A percentile compares a stretch with the other conserved stretches of the same genome.
Conservation (phyloP, 2,797 vertebrate genomes). For the Amblyopsis hoosieri region DNA sequence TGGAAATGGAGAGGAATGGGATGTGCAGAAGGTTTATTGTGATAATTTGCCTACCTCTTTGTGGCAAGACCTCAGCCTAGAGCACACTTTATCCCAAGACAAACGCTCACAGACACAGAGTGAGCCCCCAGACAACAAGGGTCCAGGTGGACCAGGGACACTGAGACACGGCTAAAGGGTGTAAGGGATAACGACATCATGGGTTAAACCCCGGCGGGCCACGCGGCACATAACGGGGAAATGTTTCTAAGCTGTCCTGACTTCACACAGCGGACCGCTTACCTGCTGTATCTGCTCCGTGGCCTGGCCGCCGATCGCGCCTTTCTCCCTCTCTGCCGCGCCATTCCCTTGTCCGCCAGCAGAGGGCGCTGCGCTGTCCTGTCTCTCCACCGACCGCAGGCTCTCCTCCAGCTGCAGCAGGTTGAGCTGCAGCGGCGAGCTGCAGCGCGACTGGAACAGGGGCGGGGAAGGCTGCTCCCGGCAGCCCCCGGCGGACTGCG, state of each 20-base stretch:
- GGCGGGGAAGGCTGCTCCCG: conserved; percentile 79
- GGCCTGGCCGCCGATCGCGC: conserved; percentile 41
- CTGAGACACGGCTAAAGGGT: conserved; percentile 76
- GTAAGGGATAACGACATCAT: conserved; percentile 74
- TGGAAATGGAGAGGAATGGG: conserved; percentile 48
- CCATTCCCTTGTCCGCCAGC: conserved; percentile 56
- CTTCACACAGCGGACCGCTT: conserved; percentile 56
- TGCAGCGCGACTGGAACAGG: conserved; percentile 90
- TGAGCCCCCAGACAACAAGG: conserved; percentile 64
- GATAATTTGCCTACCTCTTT: conserved; percentile 72
- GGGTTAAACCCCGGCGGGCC: conserved; percentile 62
- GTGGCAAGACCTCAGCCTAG: conserved; percentile 68
- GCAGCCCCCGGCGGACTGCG: conserved; percentile 65
- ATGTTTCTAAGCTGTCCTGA: conserved; percentile 56
- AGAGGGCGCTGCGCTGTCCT: conserved; percentile 58
- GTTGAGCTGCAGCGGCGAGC: conserved; percentile 91
- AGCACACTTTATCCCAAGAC: conserved; percentile 77
- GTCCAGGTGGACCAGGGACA: conserved; percentile 72
- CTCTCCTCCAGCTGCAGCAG: conserved; percentile 90
- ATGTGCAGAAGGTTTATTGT: conserved; percentile 55
- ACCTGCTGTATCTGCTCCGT: conserved; percentile 73
- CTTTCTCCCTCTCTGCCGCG: conserved; percentile 50
- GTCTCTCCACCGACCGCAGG: conserved; percentile 75
- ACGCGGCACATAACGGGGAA: conserved; percentile 16
- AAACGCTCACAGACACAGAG: conserved; percentile 68